A percentile compares a stretch with the other conserved stretches of the same genome.
Conservation (phyloP, 1,140 invertebrate species). For the Lethrus apterus region DNA sequence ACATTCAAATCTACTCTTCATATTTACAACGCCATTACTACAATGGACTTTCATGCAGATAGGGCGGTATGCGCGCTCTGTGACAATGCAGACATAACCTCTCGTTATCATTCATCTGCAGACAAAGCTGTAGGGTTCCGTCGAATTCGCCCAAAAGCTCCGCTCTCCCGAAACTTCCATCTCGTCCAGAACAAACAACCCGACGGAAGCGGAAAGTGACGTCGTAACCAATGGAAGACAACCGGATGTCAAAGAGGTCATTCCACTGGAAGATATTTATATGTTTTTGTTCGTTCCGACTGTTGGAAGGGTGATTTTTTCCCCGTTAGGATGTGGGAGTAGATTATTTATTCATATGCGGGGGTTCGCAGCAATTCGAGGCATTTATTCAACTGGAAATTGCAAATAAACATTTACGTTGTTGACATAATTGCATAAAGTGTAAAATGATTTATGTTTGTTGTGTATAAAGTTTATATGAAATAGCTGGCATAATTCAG, state of each 20-base stretch:
- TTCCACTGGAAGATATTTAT: constrained; percentile 35
- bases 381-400: constrained; percentile 12
- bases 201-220: constrained; percentile 30
- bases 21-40: constrained; percentile 26
- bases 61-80: constrained; percentile 23
- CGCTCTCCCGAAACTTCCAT: constrained; percentile 14
- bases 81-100: constrained; percentile 27
- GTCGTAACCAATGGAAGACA: constrained; percentile 29
- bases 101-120: constrained; percentile 32
- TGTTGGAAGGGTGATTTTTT: constrained; percentile 28
- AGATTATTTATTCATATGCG: constrained; percentile 25
- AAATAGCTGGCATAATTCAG: no score
- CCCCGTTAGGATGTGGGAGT: constrained; percentile 21
- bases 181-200: constrained; percentile 28
- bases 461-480: no score
- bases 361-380: constrained; percentile 8
- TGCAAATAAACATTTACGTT: constrained; percentile 9
- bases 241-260: constrained; percentile 34
- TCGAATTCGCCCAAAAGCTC: constrained; percentile 21
- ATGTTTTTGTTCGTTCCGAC: constrained; percentile 27
- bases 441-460: no score
- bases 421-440: no score
- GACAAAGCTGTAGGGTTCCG: constrained; percentile 22
- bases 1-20: constrained; percentile 29
- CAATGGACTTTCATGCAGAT: constrained; percentile 26